Evolutionary conservation across 2,888 invertebrate species (phyloP).

Genomic region (Lottia gigantea): DNA sequence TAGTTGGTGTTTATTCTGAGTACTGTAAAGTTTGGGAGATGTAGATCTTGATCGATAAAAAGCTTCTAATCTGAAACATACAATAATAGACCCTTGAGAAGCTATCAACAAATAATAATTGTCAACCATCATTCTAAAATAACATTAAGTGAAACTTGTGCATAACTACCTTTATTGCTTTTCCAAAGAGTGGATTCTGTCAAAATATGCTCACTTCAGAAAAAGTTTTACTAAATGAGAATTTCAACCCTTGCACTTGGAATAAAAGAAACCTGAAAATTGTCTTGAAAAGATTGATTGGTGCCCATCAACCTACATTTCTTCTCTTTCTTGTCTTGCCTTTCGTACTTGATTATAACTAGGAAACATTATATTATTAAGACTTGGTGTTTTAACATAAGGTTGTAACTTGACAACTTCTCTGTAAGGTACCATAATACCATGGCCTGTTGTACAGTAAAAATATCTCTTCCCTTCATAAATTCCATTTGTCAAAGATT

Average conservation of each 20-base stretch:
- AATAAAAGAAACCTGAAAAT: no score
- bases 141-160: no score
- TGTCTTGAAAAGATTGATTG: no score
- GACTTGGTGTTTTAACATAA: constrained; percentile 45
- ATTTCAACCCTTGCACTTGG: no score
- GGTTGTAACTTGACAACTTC: constrained; percentile 49
- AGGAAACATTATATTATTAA: constrained; percentile 60
- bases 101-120: no score
- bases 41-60: constrained; percentile 28
- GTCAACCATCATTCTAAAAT: no score
- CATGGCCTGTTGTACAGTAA: constrained; percentile 62
- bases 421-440: constrained; percentile 56
- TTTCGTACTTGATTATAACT: constrained; percentile 59
- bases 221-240: no score
- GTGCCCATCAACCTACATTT: constrained; percentile 40
- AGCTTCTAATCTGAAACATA: constrained; percentile 35
- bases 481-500: constrained; percentile 60
- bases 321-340: constrained; percentile 49
- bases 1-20: constrained; percentile 17
- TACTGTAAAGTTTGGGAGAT: no score
- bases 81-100: not conserved
- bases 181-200: no score
- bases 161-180: no score
- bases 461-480: constrained; percentile 63
- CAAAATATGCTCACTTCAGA: no score